Evolutionary conservation across 2,113 vertebrate genomes (phyloP).

Genomic region (Chionodraco myersi): DNA sequence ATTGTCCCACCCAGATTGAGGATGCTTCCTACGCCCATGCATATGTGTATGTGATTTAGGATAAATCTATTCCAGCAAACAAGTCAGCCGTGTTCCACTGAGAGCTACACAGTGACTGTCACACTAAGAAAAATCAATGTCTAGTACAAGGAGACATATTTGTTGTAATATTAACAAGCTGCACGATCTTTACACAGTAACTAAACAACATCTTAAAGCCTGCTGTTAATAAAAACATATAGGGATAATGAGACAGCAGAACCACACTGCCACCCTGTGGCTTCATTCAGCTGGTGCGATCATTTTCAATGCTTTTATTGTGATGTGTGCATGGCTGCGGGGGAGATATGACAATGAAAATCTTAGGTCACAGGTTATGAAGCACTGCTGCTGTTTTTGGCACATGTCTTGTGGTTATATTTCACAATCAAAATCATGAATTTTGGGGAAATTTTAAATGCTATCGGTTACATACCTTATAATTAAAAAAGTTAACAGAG

Average conservation of each 20-base stretch:
- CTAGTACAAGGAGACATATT: neutral
- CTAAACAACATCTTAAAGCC: neutral
- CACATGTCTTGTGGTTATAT: neutral
- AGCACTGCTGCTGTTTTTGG: no score
- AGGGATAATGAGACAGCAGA: neutral
- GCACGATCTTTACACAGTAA: neutral
- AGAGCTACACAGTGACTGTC: neutral
- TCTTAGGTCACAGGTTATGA: no score
- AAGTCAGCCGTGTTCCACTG: neutral
- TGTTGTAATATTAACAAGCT: no score
- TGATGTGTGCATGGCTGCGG: no score
- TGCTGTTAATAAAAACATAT: neutral
- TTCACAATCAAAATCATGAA: neutral
- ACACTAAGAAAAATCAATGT: conserved; percentile 8
- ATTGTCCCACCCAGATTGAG: no score
- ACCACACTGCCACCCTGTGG: conserved; percentile 38
- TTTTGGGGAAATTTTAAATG: neutral
- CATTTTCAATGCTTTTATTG: no score
- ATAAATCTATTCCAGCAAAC: no score
- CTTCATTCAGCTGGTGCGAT: neutral
- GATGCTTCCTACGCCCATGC: no score
- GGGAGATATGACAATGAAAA: no score
- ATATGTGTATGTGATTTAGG: no score
- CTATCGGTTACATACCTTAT: neutral
- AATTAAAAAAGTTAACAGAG: neutral